These are phyloP conservation scores for Adelges cooleyi DNA, from an alignment of 1,140 invertebrate species.

Conservation along the genomic window DNA sequence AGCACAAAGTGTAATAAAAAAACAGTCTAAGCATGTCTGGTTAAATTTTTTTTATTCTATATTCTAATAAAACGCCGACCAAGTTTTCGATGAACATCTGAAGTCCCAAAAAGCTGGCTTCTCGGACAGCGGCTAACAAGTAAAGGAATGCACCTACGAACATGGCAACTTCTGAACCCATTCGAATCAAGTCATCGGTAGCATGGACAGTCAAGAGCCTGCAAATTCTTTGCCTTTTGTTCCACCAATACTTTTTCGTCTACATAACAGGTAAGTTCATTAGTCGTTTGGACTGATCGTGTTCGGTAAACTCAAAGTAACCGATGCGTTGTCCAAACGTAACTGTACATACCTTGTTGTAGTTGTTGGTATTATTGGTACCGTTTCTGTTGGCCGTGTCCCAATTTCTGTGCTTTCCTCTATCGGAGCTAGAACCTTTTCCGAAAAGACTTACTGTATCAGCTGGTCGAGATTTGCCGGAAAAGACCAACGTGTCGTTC, in stretches of 20 bases:
- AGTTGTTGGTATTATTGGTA: not conserved
- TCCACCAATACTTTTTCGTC: constrained; percentile 45
- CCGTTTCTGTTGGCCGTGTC: not conserved
- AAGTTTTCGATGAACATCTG: constrained; percentile 87
- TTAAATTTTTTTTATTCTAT: no score
- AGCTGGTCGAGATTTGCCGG: no score
- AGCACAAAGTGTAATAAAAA: no score
- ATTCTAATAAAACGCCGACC: no score
- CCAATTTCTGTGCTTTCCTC: not conserved
- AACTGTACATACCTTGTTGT: constrained; percentile 15
- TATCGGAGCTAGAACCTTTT: not conserved
- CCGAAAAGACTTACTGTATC: not conserved
- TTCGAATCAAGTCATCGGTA: constrained; percentile 48
- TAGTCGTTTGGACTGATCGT: no score
- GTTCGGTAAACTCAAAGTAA: no score
- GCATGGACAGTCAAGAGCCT: constrained; percentile 51
- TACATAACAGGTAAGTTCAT: not conserved
- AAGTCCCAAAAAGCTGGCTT: constrained; percentile 68
- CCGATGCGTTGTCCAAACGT: no score
- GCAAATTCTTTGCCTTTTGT: constrained; percentile 54
- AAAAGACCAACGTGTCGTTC: no score
- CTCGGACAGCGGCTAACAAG: constrained; percentile 63
- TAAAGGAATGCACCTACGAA: constrained; percentile 67
- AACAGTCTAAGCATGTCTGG: no score
- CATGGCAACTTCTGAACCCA: constrained; percentile 56